Conservation (phyloP, 2,888 invertebrate genomes). For the Agrochola litura region DNA sequence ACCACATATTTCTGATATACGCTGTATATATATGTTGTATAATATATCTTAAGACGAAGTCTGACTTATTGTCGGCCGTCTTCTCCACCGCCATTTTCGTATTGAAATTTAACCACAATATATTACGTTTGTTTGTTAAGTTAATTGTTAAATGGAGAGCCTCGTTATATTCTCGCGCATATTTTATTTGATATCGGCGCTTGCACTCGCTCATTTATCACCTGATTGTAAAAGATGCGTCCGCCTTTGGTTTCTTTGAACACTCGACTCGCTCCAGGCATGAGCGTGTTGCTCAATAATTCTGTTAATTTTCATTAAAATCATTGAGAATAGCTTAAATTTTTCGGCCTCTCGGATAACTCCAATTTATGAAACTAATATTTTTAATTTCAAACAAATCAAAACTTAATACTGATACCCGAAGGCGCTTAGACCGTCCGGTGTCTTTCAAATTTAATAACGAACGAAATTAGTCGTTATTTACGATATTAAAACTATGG, state of each 20-base stretch:
- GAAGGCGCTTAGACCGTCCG: constrained; percentile 60
- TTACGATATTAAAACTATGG: constrained; percentile 74
- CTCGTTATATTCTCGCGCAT: constrained; percentile 87
- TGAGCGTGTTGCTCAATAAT: constrained; percentile 68
- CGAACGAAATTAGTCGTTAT: constrained; percentile 74
- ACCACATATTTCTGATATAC: not conserved
- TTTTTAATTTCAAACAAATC: constrained; percentile 69
- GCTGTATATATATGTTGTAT: constrained; percentile 61
- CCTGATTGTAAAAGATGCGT: constrained; percentile 88
- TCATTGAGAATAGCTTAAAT: constrained; percentile 57
- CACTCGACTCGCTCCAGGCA: constrained; percentile 69
- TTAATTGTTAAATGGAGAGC: constrained; percentile 89
- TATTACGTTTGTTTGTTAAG: constrained; percentile 91
- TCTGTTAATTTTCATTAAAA: constrained; percentile 76
- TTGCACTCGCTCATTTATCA: constrained; percentile 79
- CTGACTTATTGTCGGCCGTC: constrained; percentile 79
- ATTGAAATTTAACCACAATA: constrained; percentile 90
- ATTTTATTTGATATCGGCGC: constrained; percentile 84
- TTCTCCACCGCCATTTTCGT: constrained; percentile 81
- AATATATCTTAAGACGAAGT: constrained; percentile 72
- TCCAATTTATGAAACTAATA: constrained; percentile 60
- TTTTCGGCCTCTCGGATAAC: constrained; percentile 44
- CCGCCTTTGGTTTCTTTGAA: constrained; percentile 78
- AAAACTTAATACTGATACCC: constrained; percentile 57
- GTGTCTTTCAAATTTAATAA: constrained; percentile 74